Evolutionary conservation across 2,113 vertebrate genomes (phyloP), one percentile per base, ranked within the genome.

Genomic region (Macroglossus sobrinus): DNA sequence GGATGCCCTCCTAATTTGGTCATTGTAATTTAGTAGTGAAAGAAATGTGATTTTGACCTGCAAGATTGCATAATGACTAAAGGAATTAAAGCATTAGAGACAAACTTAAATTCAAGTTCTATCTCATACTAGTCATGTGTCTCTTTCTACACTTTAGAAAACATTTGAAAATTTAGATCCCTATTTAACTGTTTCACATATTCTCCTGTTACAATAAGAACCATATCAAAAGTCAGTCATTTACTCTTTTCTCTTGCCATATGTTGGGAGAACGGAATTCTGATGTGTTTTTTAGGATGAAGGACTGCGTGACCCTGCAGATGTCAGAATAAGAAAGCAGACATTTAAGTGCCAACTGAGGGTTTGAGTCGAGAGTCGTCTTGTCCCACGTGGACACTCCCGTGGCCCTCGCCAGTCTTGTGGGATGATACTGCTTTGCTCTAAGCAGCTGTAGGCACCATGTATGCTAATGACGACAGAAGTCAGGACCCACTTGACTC

Each of bases 321-420:
- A 19, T 72, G 55, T 35, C 9, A n/a, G 21, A 8, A 4, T 47
- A 33, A 30, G 28, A 57, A 53, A 16, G 7, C 33, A 35, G 1
- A 12, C 24, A 0, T 69, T n/a, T 59, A 24, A 43, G 28, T 57
- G 1, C 7, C 30, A 8, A 7, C 26, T 30, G 61, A 18, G 4
- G 7, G 0, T 13, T n/a, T 7, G 33, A 1, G 22, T 21, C 40
- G 47, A 47, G 3, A 19, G 19, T 26, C 30, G 21, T 43, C n/a
- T 14, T 43, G 14, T 47, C n/a, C 21, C 0, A 15, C 13, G 14
- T 21, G 43, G 24, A 28, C 5, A 2, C 28, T 10, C 30, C 33
- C 9, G 0, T n/a, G 0, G 12, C 11, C 15, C 30, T 15, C 6
- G 16, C 26, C 1, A 33, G 3, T 38, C 24, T 45, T 7, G 3